Base-by-base conservation (phyloP, 2,888 invertebrate species). In the Elaeidobius kamerunicus region DNA sequence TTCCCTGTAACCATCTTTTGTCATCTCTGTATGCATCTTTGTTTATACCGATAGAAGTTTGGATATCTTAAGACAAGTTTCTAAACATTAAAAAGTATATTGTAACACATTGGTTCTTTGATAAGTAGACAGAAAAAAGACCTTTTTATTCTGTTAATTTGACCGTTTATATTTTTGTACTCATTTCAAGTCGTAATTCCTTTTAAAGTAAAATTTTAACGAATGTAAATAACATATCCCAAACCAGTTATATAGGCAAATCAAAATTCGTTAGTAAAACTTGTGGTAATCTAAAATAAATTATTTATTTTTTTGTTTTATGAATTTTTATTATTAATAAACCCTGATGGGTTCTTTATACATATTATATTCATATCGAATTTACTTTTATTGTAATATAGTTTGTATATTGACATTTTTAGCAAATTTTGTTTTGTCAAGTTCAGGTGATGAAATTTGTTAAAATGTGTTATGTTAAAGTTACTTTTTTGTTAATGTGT, bases 81-180 rank as follows among this genome's bases (percentile, higher is more conserved):
- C 34, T 42, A 42, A 30, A 39, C 11, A 9, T 44, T 44, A 44
- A 30, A 23, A 44, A 35, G 35, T 23, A 32, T 12, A 15, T 44
- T 35, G 23, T 44, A n/a, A 43, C 32, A 34, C 34, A 34, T 15
- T 35, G 20, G 34, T 35, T 35, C 23, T 44, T 44, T 44, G 44
- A 35, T 35, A 44, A 18, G 43, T 44, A 44, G 35, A 32, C 34
- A 44, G 44, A 44, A 34, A 23, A 20, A 35, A 20, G 34, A 35
- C 23, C 44, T 34, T 35, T 44, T 46, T 18, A 23, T 48, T 40
- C 42, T 35, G 41, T 36, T 49, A 35, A 49, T 49, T 49, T 49
- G 18, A 42, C 41, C 35, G 35, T 49, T 49, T 52, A 34, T 52
- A 45, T 52, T 52, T 52, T 45, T 52, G 45, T 45, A 45, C 45